These are phyloP conservation scores for Callosobruchus maculatus DNA, from an alignment of 2,888 invertebrate species.

Conservation along the genomic window DNA sequence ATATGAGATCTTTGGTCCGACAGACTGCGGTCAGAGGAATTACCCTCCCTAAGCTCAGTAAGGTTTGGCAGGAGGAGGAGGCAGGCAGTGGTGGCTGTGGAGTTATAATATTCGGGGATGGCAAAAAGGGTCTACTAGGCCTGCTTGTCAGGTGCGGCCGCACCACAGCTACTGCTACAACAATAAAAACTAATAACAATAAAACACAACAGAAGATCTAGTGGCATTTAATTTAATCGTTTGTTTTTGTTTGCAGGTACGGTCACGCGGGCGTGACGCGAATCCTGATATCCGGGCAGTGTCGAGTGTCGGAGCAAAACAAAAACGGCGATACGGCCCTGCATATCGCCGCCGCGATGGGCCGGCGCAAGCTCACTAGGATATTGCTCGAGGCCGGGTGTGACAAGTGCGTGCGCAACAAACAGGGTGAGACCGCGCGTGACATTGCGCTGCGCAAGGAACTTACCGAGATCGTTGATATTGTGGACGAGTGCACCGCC, in stretches of 20 bases:
- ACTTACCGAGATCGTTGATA: conserved; percentile 76
- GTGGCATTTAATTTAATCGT: not conserved
- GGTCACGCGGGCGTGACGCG: conserved; percentile 95
- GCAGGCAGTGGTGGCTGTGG: no score
- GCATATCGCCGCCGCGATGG: conserved; percentile 93
- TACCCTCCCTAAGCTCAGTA: no score
- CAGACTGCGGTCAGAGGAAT: no score
- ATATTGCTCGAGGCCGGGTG: conserved; percentile 86
- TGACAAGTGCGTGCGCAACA: conserved; percentile 67
- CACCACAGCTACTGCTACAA: no score
- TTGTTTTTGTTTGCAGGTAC: conserved; percentile 57
- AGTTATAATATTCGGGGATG: no score
- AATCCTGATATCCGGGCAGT: conserved; percentile 87
- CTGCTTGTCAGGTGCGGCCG: no score
- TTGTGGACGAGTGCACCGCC: conserved; percentile 57
- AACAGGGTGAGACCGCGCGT: conserved; percentile 84
- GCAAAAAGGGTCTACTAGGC: no score
- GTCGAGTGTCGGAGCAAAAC: conserved; percentile 80
- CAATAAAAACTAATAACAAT: no score
- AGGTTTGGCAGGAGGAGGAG: no score
- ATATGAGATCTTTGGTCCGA: no score
- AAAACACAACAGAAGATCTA: no score
- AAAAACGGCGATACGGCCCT: conserved; percentile 94
- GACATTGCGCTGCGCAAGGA: conserved; percentile 89
- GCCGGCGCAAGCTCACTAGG: conserved; percentile 83